Evolutionary conservation across 2,888 invertebrate genomes (phyloP).

Genomic region (Eugnorisma glareosa): DNA sequence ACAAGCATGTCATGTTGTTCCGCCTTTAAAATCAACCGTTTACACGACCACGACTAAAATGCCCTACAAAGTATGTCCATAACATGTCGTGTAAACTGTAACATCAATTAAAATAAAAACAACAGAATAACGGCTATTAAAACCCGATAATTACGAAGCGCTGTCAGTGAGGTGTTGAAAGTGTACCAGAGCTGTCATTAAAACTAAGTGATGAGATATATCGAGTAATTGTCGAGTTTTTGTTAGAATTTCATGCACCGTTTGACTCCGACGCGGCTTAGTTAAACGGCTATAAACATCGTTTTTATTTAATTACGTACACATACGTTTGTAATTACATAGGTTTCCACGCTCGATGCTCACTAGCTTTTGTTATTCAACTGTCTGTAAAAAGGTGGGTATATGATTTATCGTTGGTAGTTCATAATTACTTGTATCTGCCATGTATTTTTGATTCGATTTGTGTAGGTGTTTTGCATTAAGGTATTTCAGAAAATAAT

Average conservation of each 20-base stretch:
- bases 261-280: constrained; percentile 69
- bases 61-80: constrained; percentile 19
- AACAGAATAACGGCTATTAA: constrained; percentile 73
- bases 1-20: constrained; percentile 6
- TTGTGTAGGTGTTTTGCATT: neutral
- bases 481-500: constrained; percentile 11
- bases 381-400: constrained; percentile 10
- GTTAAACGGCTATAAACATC: constrained; percentile 43
- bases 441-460: constrained; percentile 3
- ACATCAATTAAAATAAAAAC: constrained; percentile 62
- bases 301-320: constrained; percentile 62
- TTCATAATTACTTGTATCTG: neutral
- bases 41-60: constrained; percentile 22
- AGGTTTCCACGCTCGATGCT: constrained; percentile 47
- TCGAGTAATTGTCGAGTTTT: constrained; percentile 78
- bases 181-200: constrained; percentile 73
- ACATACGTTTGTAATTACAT: constrained; percentile 52
- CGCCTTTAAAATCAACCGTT: constrained; percentile 14
- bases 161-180: constrained; percentile 76
- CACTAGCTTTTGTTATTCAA: constrained; percentile 41
- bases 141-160: constrained; percentile 71
- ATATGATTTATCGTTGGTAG: constrained; percentile 1
- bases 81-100: constrained; percentile 49
- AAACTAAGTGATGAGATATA: constrained; percentile 67
- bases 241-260: constrained; percentile 82